These are phyloP conservation scores for Sorex araneus DNA, from an alignment of 2,113 vertebrate species.

Conservation along the genomic window DNA sequence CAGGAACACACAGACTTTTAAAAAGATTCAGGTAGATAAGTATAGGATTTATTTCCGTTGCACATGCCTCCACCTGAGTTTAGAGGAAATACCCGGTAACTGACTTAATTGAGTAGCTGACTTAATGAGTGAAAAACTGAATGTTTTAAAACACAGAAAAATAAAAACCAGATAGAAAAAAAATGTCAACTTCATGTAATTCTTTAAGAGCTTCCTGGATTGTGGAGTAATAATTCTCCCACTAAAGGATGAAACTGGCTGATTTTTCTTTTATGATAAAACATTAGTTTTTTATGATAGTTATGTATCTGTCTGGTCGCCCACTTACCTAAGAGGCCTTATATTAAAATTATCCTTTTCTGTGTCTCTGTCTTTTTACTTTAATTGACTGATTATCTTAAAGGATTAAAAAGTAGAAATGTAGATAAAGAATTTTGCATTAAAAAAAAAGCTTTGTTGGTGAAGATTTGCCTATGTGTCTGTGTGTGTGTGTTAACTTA, in stretches of 20 bases:
- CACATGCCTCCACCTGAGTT: neutral
- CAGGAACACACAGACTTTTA: neutral
- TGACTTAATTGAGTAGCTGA: neutral
- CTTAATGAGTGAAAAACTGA: neutral
- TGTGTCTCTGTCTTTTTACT: neutral
- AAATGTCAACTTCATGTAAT: neutral
- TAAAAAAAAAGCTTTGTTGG: neutral
- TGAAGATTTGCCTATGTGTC: neutral
- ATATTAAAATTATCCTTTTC: neutral
- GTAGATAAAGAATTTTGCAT: neutral
- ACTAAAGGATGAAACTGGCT: neutral
- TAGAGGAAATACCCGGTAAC: neutral
- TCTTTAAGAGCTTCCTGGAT: neutral
- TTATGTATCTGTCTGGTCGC: neutral
- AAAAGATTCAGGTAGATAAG: neutral
- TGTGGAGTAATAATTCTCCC: neutral
- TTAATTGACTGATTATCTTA: neutral
- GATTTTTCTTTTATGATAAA: neutral
- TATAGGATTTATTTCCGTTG: accelerated
- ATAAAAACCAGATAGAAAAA: neutral
- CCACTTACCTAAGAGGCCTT: neutral
- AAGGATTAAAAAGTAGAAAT: conserved; percentile 1
- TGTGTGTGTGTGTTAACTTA: neutral
- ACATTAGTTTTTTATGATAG: neutral
- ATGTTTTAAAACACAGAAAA: neutral